Conservation (phyloP, 2,888 invertebrate genomes). For the Drosophila parthenogenetica region DNA sequence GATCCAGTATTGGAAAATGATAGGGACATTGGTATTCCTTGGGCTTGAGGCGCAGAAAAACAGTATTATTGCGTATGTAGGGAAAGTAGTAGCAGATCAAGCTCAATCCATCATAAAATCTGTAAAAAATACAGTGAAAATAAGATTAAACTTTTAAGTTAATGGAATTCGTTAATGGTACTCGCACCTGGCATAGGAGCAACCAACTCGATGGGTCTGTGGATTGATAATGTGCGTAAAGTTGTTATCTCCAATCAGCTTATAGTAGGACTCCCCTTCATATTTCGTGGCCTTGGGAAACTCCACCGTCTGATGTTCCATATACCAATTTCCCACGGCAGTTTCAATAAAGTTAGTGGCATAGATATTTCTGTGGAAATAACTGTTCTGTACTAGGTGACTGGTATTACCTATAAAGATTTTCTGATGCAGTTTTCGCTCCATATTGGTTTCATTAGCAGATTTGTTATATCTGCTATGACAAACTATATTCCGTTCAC, state of each 20-base stretch:
- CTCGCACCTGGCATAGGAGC: constrained; percentile 43
- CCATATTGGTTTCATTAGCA: neutral
- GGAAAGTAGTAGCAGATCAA: constrained; percentile 49
- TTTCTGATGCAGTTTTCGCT: neutral
- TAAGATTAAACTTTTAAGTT: too few species aligned
- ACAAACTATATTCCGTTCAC: neutral
- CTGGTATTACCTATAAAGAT: rapidly evolving
- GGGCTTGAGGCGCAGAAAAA: constrained; percentile 1
- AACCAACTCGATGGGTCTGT: constrained; percentile 23
- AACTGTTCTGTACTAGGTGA: constrained; percentile 9
- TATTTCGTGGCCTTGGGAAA: neutral
- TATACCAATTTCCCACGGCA: constrained; percentile 38
- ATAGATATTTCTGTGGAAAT: constrained; percentile 26
- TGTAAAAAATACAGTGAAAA: neutral
- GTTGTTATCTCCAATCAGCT: constrained; percentile 7
- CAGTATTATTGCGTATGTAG: rapidly evolving
- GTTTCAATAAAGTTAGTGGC: constrained; percentile 16
- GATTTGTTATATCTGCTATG: neutral
- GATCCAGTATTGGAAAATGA: constrained; percentile 27
- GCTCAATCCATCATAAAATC: constrained; percentile 30
- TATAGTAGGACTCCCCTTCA: rapidly evolving
- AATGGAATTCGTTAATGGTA: too few species aligned
- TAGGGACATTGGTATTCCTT: constrained; percentile 34
- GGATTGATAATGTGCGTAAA: constrained; percentile 42
- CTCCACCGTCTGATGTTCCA: constrained; percentile 10